A percentile compares a stretch with the other conserved stretches of the same genome.
Conservation (phyloP, 2,113 vertebrate genomes). For the Zapornia atra region DNA sequence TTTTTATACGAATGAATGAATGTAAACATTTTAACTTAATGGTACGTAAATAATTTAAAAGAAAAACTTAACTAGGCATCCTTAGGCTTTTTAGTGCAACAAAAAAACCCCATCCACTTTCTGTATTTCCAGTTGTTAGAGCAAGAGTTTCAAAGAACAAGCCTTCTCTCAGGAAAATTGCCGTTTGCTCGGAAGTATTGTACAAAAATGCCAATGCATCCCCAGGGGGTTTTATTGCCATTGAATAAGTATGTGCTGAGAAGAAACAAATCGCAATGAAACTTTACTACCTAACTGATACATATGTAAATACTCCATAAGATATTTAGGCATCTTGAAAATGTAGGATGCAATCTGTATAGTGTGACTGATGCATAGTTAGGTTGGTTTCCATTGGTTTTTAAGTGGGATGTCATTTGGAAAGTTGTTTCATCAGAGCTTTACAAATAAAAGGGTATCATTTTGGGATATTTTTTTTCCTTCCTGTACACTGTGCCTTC, state of each 20-base stretch:
- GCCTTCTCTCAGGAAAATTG: slow-evolving; percentile 86
- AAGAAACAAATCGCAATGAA: slow-evolving; percentile 69
- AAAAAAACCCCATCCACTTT: slow-evolving; percentile 69
- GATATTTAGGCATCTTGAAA: slow-evolving; percentile 71
- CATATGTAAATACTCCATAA: slow-evolving; percentile 81
- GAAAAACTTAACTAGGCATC: slow-evolving; percentile 81
- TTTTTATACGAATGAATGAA: slow-evolving; percentile 84
- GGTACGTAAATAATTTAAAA: slow-evolving; percentile 92
- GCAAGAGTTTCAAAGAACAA: slow-evolving; percentile 86
- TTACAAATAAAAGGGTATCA: slow-evolving; percentile 85
- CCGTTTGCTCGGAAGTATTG: slow-evolving; percentile 78
- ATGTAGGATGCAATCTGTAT: slow-evolving; percentile 76
- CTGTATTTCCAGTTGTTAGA: slow-evolving; percentile 70
- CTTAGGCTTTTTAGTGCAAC: slow-evolving; percentile 70
- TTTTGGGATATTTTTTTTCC: slow-evolving; percentile 50
- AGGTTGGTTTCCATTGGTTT: slow-evolving; percentile 79
- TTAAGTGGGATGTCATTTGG: slow-evolving; percentile 78
- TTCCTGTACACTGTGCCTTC: slow-evolving; percentile 62
- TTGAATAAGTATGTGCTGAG: slow-evolving; percentile 74
- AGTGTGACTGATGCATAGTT: slow-evolving; percentile 75
- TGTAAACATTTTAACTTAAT: slow-evolving; percentile 87
- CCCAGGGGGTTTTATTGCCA: slow-evolving; percentile 62
- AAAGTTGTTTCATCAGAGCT: slow-evolving; percentile 81
- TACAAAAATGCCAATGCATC: slow-evolving; percentile 74
- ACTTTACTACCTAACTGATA: slow-evolving; percentile 84